A percentile compares a stretch with the other conserved stretches of the same genome.
These are phyloP conservation scores for Dissostichus mawsoni DNA, from an alignment of 2,113 vertebrate species.

Conservation along the genomic window DNA sequence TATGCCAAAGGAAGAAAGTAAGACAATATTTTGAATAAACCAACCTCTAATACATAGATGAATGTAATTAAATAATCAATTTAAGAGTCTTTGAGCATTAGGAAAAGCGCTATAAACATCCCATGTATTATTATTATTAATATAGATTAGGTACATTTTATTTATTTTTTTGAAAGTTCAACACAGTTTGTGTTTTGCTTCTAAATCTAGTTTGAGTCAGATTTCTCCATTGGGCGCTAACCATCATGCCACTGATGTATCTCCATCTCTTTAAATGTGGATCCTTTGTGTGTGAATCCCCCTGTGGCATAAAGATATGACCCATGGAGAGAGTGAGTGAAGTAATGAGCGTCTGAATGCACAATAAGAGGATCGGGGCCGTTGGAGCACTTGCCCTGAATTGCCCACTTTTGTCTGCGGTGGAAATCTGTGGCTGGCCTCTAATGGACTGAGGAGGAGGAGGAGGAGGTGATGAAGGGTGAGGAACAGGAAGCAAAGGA, in stretches of 20 bases:
- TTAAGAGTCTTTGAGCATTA: no score
- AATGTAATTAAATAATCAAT: no score
- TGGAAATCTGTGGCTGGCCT: conserved; percentile 13
- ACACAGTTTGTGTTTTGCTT: no score
- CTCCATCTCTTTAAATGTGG: neutral
- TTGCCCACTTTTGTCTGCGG: conserved; percentile 3
- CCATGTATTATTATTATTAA: no score
- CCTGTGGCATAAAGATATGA: conserved; percentile 15
- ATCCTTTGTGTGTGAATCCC: conserved; percentile 16
- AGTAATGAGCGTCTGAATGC: conserved; percentile 36
- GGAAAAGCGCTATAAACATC: no score
- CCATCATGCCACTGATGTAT: neutral
- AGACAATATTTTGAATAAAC: no score
- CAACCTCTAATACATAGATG: no score
- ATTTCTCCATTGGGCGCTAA: no score
- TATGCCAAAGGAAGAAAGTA: no score
- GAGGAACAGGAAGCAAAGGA: neutral
- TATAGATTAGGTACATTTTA: no score
- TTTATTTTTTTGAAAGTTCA: no score
- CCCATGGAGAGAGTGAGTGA: conserved; percentile 2
- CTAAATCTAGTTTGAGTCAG: no score
- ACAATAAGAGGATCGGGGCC: conserved; percentile 20
- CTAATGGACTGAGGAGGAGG: conserved; percentile 25
- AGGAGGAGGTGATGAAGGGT: neutral
- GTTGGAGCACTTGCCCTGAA: conserved; percentile 40